Percentiles rank a stretch among this genome's conserved stretches.
phyloP scores from a whole-genome alignment of 2,113 vertebrate genomes.

The Taxidea taxus region DNA sequence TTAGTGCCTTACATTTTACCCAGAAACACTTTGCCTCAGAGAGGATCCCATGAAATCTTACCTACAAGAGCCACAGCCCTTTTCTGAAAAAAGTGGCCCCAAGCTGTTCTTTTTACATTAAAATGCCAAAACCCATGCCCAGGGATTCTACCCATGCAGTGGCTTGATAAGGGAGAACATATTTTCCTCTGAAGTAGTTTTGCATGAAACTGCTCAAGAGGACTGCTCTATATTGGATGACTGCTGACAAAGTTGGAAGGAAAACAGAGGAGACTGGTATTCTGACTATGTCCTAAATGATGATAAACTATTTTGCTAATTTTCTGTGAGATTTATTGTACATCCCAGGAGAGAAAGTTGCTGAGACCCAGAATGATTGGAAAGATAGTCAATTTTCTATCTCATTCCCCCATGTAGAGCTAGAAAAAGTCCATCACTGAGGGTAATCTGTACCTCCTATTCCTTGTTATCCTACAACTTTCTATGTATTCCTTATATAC shows the following conservation, averaged over 20 bases:
- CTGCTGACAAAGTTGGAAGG: not conserved
- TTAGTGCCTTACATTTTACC: constrained; percentile 11
- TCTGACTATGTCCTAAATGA: not conserved
- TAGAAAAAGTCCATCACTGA: not conserved
- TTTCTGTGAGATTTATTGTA: not conserved
- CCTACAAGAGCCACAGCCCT: not conserved
- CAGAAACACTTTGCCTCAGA: not conserved
- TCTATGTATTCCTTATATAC: not conserved
- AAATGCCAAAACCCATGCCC: not conserved
- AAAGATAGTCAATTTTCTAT: not conserved
- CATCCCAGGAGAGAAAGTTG: not conserved
- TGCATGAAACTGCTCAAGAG: not conserved
- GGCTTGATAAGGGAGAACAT: not conserved
- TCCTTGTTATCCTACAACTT: not conserved
- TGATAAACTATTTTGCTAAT: not conserved
- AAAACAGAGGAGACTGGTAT: not conserved
- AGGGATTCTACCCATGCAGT: not conserved
- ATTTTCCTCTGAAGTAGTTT: not conserved
- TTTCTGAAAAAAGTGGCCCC: not conserved
- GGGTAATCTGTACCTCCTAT: not conserved
- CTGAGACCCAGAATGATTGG: not conserved
- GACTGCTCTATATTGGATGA: not conserved
- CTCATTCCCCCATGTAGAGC: not conserved
- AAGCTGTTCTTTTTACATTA: not conserved
- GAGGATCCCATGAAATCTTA: not conserved